phyloP scores from a whole-genome alignment of 2,888 invertebrate genomes.

The Apodemia mormo region DNA sequence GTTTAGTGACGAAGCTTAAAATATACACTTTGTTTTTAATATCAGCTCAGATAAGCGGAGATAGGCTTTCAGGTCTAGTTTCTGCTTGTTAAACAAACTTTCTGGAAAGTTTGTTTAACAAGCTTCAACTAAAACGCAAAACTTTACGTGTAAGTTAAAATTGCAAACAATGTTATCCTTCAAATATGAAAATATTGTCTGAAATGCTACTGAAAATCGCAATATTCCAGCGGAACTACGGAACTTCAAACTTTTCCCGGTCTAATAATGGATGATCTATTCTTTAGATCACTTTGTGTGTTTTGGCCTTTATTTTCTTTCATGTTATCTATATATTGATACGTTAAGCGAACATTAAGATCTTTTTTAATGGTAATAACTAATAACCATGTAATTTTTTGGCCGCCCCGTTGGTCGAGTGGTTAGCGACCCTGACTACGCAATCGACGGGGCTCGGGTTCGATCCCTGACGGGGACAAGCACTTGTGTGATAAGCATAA shows the following conservation, averaged over 20 bases:
- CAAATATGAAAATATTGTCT: slow-evolving; percentile 18
- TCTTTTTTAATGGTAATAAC: too few species aligned
- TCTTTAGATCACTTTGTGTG: slow-evolving; percentile 1
- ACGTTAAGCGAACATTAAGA: too few species aligned
- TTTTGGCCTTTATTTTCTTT: background rate
- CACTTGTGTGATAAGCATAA: too few species aligned
- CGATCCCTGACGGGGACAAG: too few species aligned
- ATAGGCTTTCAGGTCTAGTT: slow-evolving; percentile 13
- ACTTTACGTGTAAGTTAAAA: slow-evolving; percentile 19
- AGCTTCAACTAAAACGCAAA: slow-evolving; percentile 17
- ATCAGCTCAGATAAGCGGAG: slow-evolving; percentile 14
- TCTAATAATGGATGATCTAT: slow-evolving; percentile 16
- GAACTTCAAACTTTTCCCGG: slow-evolving; percentile 14
- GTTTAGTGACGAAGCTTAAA: background rate
- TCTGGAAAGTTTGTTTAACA: background rate
- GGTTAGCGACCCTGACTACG: too few species aligned
- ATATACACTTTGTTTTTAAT: slow-evolving; percentile 1
- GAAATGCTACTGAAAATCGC: slow-evolving; percentile 16
- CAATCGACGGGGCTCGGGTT: too few species aligned
- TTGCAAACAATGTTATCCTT: slow-evolving; percentile 19
- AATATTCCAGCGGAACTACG: slow-evolving; percentile 12
- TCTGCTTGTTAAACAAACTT: slow-evolving; percentile 14
- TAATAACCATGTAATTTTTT: too few species aligned
- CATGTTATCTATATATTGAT: too few species aligned
- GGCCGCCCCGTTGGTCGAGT: too few species aligned